Conservation (phyloP, 2,888 invertebrate species). For the Eubasilissa splendida region DNA sequence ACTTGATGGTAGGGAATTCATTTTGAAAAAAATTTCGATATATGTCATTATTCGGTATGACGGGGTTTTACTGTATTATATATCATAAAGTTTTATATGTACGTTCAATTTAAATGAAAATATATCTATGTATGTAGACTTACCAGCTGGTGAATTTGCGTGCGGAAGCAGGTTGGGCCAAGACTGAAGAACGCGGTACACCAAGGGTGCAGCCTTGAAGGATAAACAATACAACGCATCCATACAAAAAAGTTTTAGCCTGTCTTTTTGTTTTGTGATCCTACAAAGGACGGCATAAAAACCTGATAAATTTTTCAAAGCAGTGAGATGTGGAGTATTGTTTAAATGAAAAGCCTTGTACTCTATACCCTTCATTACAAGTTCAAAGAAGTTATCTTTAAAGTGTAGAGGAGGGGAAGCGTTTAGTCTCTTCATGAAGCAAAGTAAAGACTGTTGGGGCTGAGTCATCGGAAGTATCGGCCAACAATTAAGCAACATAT, state of each 20-base stretch:
- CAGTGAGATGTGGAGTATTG: slow-evolving; percentile 65
- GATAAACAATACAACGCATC: slow-evolving; percentile 70
- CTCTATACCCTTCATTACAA: slow-evolving; percentile 64
- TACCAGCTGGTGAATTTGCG: slow-evolving; percentile 66
- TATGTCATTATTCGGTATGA: no score
- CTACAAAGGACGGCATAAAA: slow-evolving; percentile 68
- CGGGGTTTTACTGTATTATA: no score
- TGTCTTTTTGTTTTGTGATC: slow-evolving; percentile 63
- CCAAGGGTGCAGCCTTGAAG: slow-evolving; percentile 66
- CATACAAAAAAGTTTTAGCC: slow-evolving; percentile 66
- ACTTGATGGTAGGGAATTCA: no score
- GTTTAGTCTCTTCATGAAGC: slow-evolving; percentile 63
- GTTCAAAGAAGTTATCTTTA: slow-evolving; percentile 61
- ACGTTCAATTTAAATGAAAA: no score
- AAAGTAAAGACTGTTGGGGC: slow-evolving; percentile 66
- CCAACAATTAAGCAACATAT: slow-evolving; percentile 60
- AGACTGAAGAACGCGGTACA: slow-evolving; percentile 67
- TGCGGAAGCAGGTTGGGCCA: slow-evolving; percentile 68
- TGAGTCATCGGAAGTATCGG: slow-evolving; percentile 67
- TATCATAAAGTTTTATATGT: no score
- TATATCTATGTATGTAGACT: slow-evolving; percentile 57
- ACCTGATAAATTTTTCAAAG: slow-evolving; percentile 66
- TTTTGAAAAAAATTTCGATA: no score
- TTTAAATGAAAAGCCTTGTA: slow-evolving; percentile 66
- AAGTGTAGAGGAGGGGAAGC: slow-evolving; percentile 58